These are phyloP conservation scores for Lophotriccus pileatus DNA, from an alignment of 2,797 vertebrate species.

Conservation along the genomic window DNA sequence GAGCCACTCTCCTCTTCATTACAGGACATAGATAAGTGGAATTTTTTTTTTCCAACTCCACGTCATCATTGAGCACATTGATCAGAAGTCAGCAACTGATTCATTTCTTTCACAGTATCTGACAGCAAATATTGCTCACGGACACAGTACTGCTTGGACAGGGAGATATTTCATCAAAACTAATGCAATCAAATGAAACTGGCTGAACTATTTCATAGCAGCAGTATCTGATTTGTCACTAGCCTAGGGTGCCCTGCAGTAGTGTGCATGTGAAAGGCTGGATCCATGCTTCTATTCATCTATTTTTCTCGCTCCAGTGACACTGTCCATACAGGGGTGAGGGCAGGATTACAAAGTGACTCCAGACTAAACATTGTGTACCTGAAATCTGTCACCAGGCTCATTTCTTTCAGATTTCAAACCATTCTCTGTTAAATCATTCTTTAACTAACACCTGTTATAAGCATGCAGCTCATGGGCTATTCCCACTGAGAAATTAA, in stretches of 20 bases:
- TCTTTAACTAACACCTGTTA: not conserved
- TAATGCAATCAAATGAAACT: not conserved
- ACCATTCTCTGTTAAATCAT: not conserved
- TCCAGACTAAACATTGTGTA: not conserved
- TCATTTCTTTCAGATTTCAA: not conserved
- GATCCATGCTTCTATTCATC: not conserved
- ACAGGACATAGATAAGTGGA: not conserved
- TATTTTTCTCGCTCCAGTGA: not conserved
- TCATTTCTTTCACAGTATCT: not conserved
- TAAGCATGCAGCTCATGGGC: not conserved
- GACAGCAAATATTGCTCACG: not conserved
- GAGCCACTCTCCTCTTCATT: not conserved
- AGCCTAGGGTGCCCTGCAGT: not conserved
- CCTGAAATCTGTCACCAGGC: not conserved
- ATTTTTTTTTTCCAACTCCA: not conserved
- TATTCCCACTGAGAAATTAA: not conserved
- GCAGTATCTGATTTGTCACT: not conserved
- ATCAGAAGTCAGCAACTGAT: not conserved
- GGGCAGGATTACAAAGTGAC: not conserved
- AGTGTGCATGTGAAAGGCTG: not conserved
- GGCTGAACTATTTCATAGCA: not conserved
- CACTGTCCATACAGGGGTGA: not conserved
- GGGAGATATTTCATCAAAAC: not conserved
- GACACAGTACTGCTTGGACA: not conserved
- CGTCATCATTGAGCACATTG: not conserved